phyloP scores from a whole-genome alignment of 2,888 invertebrate species.

The Ashinkailepas kermadecensis region DNA sequence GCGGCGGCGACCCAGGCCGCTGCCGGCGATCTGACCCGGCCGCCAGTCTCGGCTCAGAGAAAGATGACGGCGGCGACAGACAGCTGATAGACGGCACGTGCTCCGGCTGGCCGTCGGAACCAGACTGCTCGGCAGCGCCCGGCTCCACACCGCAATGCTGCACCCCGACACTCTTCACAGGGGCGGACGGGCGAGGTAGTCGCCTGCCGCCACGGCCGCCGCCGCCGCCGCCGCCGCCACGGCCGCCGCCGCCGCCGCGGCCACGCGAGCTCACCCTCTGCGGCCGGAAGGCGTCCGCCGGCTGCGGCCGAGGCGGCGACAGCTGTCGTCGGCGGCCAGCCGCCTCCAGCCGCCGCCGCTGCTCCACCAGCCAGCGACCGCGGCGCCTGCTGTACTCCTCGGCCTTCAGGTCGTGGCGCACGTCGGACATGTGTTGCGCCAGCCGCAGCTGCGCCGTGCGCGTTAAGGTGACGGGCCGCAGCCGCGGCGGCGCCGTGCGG shows the following conservation, averaged over 20 bases:
- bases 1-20: too few relatives aligned
- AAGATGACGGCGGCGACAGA: neutral
- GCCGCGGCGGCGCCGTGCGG: neutral
- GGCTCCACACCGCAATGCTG: neutral
- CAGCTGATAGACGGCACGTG: neutral
- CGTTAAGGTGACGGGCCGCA: neutral
- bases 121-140: neutral
- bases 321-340: neutral
- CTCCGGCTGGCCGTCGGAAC: neutral
- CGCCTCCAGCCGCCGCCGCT: neutral
- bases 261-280: neutral
- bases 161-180: neutral
- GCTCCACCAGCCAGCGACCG: constrained; percentile 7
- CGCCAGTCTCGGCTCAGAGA: neutral
- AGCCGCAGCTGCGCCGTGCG: constrained; percentile 19
- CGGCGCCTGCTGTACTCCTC: constrained; percentile 8
- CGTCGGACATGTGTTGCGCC: constrained; percentile 1
- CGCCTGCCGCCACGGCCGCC: neutral
- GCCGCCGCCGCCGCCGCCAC: neutral
- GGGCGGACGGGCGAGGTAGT: too few relatives aligned
- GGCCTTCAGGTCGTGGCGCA: neutral
- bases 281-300: neutral
- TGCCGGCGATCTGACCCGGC: neutral
- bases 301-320: neutral
- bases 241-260: neutral